A percentile compares a stretch with the other conserved stretches of the same genome.
Evolutionary conservation across 1,140 invertebrate species (phyloP).

Genomic region (Proctacanthus coquilletti): DNA sequence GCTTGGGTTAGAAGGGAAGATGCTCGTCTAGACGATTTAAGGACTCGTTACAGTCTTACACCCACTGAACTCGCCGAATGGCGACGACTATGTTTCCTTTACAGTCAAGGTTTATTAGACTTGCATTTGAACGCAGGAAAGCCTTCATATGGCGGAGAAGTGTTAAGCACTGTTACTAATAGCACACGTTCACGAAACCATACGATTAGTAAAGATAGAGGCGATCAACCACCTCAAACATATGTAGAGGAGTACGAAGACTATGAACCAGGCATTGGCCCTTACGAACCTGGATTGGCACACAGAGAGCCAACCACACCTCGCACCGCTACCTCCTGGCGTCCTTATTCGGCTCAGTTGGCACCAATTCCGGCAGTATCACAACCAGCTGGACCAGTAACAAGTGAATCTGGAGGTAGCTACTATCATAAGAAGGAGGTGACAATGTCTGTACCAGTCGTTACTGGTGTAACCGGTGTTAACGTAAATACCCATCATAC

Average conservation of each 20-base stretch:
- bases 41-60: constrained; percentile 12
- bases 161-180: constrained; percentile 14
- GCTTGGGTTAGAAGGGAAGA: constrained; percentile 13
- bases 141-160: constrained; percentile 13
- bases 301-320: too few relatives aligned
- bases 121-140: constrained; percentile 8
- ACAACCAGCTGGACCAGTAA: too few relatives aligned
- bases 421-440: too few relatives aligned
- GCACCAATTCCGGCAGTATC: too few relatives aligned
- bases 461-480: too few relatives aligned
- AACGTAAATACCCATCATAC: too few relatives aligned
- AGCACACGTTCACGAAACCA: constrained; percentile 8
- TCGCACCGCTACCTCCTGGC: too few relatives aligned
- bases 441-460: too few relatives aligned
- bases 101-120: constrained; percentile 18
- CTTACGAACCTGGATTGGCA: constrained; percentile 10
- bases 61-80: constrained; percentile 15
- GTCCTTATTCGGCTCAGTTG: too few relatives aligned
- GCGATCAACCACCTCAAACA: constrained; percentile 22
- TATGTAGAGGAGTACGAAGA: constrained; percentile 18
- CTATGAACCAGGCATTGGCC: constrained; percentile 20
- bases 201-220: constrained; percentile 24
- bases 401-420: too few relatives aligned
- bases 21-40: constrained; percentile 11
- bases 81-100: constrained; percentile 18